Conservation (phyloP, 2,888 invertebrate species). For the Phyllotreta striolata region DNA sequence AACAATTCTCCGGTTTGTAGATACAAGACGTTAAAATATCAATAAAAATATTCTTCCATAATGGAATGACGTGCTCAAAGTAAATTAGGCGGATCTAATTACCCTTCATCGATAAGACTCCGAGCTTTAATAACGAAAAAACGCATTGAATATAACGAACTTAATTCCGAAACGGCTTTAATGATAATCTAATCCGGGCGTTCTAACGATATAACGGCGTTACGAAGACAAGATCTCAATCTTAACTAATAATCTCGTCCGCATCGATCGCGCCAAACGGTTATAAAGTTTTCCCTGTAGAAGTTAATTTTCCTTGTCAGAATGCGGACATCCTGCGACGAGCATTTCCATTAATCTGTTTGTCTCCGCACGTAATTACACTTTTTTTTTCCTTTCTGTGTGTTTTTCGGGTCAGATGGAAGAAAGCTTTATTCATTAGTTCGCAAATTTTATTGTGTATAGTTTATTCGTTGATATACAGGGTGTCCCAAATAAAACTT, state of each 20-base stretch:
- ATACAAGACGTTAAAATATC: no score
- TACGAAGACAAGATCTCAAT: conserved; percentile 20
- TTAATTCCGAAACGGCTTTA: neutral
- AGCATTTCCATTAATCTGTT: conserved; percentile 27
- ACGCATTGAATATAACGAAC: conserved; percentile 11
- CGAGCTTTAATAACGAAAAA: neutral
- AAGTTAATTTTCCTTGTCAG: conserved; percentile 28
- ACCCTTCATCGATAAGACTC: neutral
- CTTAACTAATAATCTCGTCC: conserved; percentile 26
- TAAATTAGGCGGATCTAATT: no score
- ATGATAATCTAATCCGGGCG: conserved; percentile 7
- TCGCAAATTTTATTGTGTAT: no score
- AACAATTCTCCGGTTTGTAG: no score
- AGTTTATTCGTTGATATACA: no score
- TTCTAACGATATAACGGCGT: conserved; percentile 11
- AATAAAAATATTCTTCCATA: no score
- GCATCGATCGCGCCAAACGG: conserved; percentile 20
- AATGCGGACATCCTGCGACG: conserved; percentile 21
- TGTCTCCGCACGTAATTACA: conserved; percentile 21
- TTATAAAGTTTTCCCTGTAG: conserved; percentile 22
- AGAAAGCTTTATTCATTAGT: no score
- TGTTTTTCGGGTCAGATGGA: no score
- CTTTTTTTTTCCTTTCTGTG: conserved; percentile 5
- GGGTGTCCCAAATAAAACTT: no score
- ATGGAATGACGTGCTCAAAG: no score